Conservation (phyloP, 2,888 invertebrate genomes). For the Cerceris rybyensis region DNA sequence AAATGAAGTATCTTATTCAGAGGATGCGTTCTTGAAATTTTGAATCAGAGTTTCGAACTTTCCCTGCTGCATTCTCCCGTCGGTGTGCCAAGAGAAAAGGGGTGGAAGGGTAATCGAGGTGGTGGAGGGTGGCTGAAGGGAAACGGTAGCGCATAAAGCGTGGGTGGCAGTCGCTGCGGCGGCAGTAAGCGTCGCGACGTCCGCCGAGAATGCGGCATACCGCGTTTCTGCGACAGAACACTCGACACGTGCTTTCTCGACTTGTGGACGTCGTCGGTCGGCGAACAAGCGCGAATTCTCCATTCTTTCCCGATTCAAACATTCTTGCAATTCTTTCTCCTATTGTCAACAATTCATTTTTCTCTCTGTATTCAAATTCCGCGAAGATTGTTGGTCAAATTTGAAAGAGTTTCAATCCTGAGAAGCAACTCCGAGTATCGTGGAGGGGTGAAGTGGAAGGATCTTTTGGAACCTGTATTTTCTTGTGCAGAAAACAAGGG, state of each 20-base stretch:
- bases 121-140: constrained; percentile 22
- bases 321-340: too few species aligned
- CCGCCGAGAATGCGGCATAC: constrained; percentile 46
- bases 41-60: background rate
- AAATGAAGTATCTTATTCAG: background rate
- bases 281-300: background rate
- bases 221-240: constrained; percentile 17
- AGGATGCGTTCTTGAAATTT: background rate
- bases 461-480: too few species aligned
- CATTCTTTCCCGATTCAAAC: too few species aligned
- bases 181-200: constrained; percentile 66
- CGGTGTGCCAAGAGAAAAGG: constrained; percentile 1
- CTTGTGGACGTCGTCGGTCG: background rate
- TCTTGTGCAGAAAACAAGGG: too few species aligned
- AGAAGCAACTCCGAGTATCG: too few species aligned
- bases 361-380: too few species aligned
- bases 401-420: too few species aligned
- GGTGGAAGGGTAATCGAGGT: constrained; percentile 16
- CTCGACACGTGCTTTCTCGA: constrained; percentile 55
- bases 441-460: too few species aligned
- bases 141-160: constrained; percentile 57
- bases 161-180: constrained; percentile 42
- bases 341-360: too few species aligned
- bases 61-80: background rate
- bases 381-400: too few species aligned